Base-by-base conservation (phyloP, 1,140 invertebrate species). In the Danaus plexippus region DNA sequence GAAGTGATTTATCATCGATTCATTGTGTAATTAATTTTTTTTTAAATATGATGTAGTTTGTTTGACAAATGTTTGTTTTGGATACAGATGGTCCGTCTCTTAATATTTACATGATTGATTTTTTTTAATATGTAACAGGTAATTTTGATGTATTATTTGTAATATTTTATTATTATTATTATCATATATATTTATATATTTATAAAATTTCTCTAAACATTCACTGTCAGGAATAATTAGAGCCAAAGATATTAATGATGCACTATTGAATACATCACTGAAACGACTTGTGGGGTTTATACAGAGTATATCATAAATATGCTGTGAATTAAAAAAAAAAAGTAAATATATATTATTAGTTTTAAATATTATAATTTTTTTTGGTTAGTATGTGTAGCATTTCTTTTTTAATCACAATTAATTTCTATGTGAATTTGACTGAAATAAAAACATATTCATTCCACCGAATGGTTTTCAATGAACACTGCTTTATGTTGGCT, bases 391-490 rank as follows among this genome's bases (percentile, higher is more conserved):
- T 52, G 54, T 44, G 43, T 60, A 66, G 60, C 59, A 65, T 62
- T 63, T 32, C 22, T 32, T 32, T 32, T 13, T 66, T 66, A 61
- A 66, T 67, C 56, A 63, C 63, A 57, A 61, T 67, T 58, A 58
- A 48, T 51, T 57, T 61, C 58, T 52, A 68, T 68, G 61, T 63
- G 63, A 63, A 64, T 69, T 66, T 66, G 73, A 77, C 76, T 77
- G 77, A 79, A 70, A 67, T 67, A 61, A 59, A 71, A 61, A 55
- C 22, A 32, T 66, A 61, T 73, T 69, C 77, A 79, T 80, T 80
- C 77, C 77, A 70, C 67, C 59, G 55, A 50, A 71, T 66, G 57
- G 71, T 75, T 73, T 15, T 51, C 11, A 43, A 43, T 43, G n/a
- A 40, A 40, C 41, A 59, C 54, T 42, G 11, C 50, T 52, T 8